Evolutionary conservation across 2,888 invertebrate genomes (phyloP), one percentile per base, ranked within the genome.

Genomic region (Tenthredo distinguenda): DNA sequence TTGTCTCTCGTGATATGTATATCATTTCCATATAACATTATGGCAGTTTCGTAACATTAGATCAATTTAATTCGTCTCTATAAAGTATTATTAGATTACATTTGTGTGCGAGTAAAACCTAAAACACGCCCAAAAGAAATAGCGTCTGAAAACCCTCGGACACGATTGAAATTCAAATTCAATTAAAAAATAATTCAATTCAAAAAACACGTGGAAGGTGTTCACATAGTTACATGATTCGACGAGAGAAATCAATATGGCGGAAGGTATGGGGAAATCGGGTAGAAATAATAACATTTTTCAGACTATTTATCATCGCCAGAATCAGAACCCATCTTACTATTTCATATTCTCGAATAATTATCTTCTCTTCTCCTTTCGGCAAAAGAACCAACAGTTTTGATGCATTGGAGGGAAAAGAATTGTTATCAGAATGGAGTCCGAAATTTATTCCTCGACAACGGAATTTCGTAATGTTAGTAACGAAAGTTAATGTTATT

Each of bases 191-290:
- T n/a, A n/a, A n/a, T n/a, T n/a, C n/a, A n/a, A n/a, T n/a, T n/a
- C n/a, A n/a, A n/a, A 37, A 37, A 34, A 71, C 71, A 37, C 37
- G 71, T 37, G 71, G 37, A 71, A 5, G 71, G 21, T 7, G 9
- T 71, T 37, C 71, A 15, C 18, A n/a, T 37, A 4, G 15, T n/a
- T 18, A 9, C n/a, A 71, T 47, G 43, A 47, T 76, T 47, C 21
- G 76, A 47, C 26, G 47, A 21, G 15, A 12, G 21, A 26, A 76
- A 76, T 76, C 76, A 76, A 76, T 76, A 76, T 40, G 76, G 47
- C 76, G 76, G 26, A 9, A 12, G 1, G 43, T 40, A 26, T 76
- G 47, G 37, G n/a, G n/a, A 18, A n/a, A 71, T 37, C 21, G 26
- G 5, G 12, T 40, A 6, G 47, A 40, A 43, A 76, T 47, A 47